A percentile compares a stretch with the other conserved stretches of the same genome.
These are phyloP conservation scores for Eclectus roratus DNA, from an alignment of 2,113 vertebrate species.

Conservation along the genomic window DNA sequence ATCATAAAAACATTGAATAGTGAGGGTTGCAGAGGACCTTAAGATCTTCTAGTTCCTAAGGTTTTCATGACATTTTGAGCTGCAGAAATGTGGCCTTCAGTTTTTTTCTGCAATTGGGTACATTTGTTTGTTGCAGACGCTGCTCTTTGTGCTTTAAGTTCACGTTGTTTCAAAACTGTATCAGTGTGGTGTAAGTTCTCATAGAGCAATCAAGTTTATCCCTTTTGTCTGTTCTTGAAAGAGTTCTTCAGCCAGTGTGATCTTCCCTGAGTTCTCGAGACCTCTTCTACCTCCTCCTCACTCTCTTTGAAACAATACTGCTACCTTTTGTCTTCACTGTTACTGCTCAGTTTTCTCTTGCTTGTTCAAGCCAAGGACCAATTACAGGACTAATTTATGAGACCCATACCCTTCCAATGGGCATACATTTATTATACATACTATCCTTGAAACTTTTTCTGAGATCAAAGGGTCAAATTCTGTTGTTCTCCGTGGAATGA, in stretches of 20 bases:
- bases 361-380: neutral
- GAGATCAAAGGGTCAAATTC: neutral
- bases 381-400: neutral
- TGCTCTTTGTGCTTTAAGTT: neutral
- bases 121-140: neutral
- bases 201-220: neutral
- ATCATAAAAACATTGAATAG: neutral
- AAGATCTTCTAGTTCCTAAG: neutral
- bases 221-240: neutral
- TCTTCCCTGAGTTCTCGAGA: neutral
- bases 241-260: neutral
- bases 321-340: neutral
- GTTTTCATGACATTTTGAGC: neutral
- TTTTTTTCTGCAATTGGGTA: neutral
- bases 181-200: neutral
- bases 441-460: neutral
- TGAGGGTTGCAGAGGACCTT: neutral
- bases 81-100: neutral
- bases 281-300: neutral
- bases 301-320: neutral
- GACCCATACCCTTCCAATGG: neutral
- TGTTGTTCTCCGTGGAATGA: neutral
- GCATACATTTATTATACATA: neutral
- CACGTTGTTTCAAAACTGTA: neutral
- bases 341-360: neutral